Evolutionary conservation across 64 coral and sea anemone genomes (phyloP).

Genomic region (Montipora capricornis): DNA sequence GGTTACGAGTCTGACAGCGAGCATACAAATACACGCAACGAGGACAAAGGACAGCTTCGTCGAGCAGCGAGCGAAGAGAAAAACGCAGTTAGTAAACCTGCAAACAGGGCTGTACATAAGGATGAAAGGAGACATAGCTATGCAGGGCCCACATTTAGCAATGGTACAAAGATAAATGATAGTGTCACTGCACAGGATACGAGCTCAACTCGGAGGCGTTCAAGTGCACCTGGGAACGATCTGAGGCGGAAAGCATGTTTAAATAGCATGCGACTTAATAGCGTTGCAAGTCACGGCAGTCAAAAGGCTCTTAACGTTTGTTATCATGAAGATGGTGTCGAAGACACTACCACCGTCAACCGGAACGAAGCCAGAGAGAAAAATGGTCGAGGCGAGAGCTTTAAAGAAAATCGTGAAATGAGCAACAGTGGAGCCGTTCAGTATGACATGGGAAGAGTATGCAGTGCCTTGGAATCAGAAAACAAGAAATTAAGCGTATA

Average conservation of each 20-base stretch:
- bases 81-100: neutral
- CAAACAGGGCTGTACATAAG: neutral
- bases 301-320: neutral
- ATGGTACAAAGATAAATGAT: neutral
- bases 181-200: neutral
- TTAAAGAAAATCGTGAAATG: neutral
- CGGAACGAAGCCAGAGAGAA: neutral
- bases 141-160: neutral
- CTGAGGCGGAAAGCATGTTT: constrained; percentile 60
- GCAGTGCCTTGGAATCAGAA: constrained; percentile 16
- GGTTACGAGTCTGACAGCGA: constrained; percentile 20
- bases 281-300: constrained; percentile 18
- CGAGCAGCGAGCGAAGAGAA: neutral
- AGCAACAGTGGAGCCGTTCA: neutral
- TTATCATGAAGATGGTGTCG: neutral
- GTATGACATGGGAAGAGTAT: constrained; percentile 4
- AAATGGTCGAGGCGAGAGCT: too few relatives aligned
- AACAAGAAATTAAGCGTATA: constrained; percentile 30
- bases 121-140: constrained; percentile 5
- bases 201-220: neutral
- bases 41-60: neutral
- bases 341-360: neutral
- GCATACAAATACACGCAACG: neutral
- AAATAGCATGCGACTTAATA: constrained; percentile 50
- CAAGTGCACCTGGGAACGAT: constrained; percentile 37